Conservation (phyloP, 2,797 vertebrate species). For the Sitta carolinensis region DNA sequence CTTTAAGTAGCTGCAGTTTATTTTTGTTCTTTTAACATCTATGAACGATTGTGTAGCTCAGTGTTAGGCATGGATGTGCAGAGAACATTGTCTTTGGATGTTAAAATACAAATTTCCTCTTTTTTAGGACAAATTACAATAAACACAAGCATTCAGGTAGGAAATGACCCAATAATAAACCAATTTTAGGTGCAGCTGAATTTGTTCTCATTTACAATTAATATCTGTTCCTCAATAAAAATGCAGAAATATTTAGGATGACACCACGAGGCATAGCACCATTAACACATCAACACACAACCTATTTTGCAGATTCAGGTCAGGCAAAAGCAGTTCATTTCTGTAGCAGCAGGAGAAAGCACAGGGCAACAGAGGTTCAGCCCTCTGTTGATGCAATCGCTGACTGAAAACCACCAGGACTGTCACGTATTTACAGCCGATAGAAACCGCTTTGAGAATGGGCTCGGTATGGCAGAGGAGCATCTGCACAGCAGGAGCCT, state of each 20-base stretch:
- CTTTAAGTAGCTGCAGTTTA: not conserved
- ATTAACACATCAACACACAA: not conserved
- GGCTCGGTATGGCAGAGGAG: not conserved
- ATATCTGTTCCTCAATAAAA: not conserved
- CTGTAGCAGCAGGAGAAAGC: not conserved
- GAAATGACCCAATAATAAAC: not conserved
- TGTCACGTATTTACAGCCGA: not conserved
- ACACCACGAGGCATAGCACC: accelerated
- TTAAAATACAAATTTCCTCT: not conserved
- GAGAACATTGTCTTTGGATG: not conserved
- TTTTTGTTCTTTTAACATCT: not conserved
- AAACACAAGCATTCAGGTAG: not conserved
- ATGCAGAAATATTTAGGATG: not conserved
- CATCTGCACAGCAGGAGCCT: not conserved
- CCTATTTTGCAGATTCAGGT: not conserved
- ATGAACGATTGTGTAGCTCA: not conserved
- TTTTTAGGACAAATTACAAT: not conserved
- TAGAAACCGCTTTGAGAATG: not conserved
- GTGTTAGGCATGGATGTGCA: not conserved
- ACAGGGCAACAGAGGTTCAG: not conserved
- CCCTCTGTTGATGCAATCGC: not conserved
- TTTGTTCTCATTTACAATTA: not conserved
- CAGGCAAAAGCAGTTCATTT: not conserved
- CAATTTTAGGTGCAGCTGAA: not conserved
- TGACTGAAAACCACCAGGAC: not conserved